These are phyloP conservation scores for Proterorhinus semilunaris DNA, from an alignment of 2,113 vertebrate species.

Conservation along the genomic window DNA sequence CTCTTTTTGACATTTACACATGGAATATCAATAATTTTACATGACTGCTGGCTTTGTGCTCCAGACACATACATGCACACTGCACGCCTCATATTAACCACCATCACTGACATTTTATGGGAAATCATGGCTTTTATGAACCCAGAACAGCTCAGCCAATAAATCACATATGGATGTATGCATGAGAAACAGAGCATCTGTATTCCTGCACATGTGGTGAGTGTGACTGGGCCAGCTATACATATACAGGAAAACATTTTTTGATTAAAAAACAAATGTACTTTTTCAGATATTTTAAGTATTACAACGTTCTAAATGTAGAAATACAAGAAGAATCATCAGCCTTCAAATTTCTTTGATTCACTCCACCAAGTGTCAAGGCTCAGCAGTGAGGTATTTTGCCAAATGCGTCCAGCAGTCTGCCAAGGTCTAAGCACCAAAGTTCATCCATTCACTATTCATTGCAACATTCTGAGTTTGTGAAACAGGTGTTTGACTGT, in stretches of 20 bases:
- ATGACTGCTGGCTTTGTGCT: conserved; percentile 60
- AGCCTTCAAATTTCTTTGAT: too few species aligned
- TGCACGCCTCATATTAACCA: conserved; percentile 73
- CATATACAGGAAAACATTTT: not conserved
- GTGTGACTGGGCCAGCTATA: not conserved
- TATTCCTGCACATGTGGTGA: conserved; percentile 15
- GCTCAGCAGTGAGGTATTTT: too few species aligned
- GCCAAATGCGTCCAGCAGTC: too few species aligned
- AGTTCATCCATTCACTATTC: too few species aligned
- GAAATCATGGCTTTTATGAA: conserved; percentile 77
- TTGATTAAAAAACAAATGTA: too few species aligned
- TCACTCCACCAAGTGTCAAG: too few species aligned
- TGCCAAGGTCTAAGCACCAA: too few species aligned
- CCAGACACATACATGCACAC: conserved; percentile 36
- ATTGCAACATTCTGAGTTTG: conserved; percentile 6
- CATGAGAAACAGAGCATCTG: conserved; percentile 38
- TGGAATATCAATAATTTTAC: conserved; percentile 77
- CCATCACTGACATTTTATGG: conserved; percentile 74
- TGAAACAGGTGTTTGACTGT: conserved; percentile 67
- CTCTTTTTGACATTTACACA: conserved; percentile 69
- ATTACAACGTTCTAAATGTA: not conserved
- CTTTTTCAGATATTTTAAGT: not conserved
- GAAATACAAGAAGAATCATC: not conserved
- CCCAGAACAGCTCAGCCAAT: conserved; percentile 65
- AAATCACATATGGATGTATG: conserved; percentile 68